A percentile compares a stretch with the other conserved stretches of the same genome.
Conservation (phyloP, 2,797 vertebrate species). For the Falco biarmicus region DNA sequence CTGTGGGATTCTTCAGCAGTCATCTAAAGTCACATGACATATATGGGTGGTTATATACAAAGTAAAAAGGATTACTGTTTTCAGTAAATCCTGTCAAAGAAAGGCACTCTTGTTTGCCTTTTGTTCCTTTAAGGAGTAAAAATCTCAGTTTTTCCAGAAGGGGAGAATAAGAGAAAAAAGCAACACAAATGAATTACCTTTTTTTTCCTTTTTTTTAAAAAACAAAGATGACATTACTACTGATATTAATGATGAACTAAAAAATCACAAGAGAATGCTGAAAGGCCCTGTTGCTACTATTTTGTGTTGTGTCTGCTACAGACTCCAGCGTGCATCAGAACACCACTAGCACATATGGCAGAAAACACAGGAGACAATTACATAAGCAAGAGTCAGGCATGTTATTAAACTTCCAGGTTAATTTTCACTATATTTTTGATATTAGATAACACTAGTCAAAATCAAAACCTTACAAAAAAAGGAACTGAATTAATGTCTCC, state of each 20-base stretch:
- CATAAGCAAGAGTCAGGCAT: background rate
- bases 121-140: background rate
- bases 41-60: background rate
- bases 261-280: background rate
- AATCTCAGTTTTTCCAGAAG: background rate
- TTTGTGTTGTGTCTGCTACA: background rate
- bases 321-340: background rate
- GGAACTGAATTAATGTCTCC: background rate
- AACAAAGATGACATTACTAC: background rate
- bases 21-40: background rate
- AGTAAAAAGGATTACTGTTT: constrained; percentile 13
- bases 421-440: background rate
- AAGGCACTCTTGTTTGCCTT: background rate
- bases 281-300: background rate
- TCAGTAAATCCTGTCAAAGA: background rate
- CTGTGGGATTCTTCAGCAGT: background rate
- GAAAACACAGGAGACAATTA: background rate
- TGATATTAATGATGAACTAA: background rate
- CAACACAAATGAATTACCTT: background rate
- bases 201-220: background rate
- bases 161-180: background rate
- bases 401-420: background rate
- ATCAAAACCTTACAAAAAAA: background rate
- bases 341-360: background rate
- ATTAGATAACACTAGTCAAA: background rate